Conservation (phyloP, 2,113 vertebrate genomes). For the Neofelis nebulosa region DNA sequence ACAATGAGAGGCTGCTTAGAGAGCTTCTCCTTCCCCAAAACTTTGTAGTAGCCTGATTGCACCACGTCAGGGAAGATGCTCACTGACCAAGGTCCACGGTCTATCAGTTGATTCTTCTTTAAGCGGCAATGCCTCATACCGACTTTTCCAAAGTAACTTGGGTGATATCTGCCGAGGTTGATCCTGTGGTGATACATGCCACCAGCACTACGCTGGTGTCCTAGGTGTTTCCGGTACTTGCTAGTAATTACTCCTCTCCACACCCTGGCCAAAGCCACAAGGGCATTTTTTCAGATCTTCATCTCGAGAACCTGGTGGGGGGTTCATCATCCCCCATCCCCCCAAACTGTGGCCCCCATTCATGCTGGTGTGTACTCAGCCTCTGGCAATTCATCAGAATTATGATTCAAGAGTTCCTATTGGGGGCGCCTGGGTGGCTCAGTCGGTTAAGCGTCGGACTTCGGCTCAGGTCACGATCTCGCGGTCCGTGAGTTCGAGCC, state of each 20-base stretch:
- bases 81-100: conserved; percentile 91
- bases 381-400: background rate
- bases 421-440: too few relatives aligned
- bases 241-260: background rate
- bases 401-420: background rate
- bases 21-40: background rate
- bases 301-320: background rate
- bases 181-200: background rate
- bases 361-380: background rate
- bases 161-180: conserved; percentile 75
- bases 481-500: too few relatives aligned
- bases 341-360: background rate
- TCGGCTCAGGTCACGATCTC: too few relatives aligned
- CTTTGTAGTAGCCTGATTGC: background rate
- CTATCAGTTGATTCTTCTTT: conserved; percentile 92
- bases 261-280: background rate
- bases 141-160: conserved; percentile 92
- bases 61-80: conserved; percentile 69
- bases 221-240: background rate
- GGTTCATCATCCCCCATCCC: background rate
- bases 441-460: too few relatives aligned
- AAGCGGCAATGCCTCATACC: conserved; percentile 92
- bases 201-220: background rate
- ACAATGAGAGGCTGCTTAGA: background rate
- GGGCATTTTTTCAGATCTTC: background rate